phyloP scores from a whole-genome alignment of 2,797 vertebrate species.

The Gambelia wislizenii region DNA sequence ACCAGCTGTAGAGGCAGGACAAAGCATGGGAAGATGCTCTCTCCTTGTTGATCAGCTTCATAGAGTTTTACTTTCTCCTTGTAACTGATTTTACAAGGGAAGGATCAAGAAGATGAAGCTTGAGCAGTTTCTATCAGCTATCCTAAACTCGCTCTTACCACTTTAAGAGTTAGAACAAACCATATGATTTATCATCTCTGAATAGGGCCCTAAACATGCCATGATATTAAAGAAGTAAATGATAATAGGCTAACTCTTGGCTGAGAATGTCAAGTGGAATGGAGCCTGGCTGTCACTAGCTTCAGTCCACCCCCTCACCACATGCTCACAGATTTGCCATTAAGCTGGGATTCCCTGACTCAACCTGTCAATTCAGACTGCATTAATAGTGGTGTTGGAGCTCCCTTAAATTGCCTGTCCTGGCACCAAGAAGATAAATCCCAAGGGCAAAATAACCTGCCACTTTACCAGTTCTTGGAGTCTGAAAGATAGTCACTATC shows the following conservation, averaged over 20 bases:
- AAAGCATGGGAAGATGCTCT: not conserved
- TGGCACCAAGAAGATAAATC: not conserved
- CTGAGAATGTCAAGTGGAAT: not conserved
- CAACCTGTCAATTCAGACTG: not conserved
- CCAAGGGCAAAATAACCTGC: slow-evolving; percentile 34
- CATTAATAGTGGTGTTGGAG: not conserved
- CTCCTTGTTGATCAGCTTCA: not conserved
- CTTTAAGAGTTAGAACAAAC: not conserved
- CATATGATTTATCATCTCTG: not conserved
- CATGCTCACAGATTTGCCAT: not conserved
- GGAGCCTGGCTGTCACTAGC: not conserved
- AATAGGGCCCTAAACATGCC: not conserved
- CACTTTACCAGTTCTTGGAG: not conserved
- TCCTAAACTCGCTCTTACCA: not conserved
- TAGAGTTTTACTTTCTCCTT: not conserved
- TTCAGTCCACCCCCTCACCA: not conserved
- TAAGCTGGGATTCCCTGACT: slow-evolving; percentile 8
- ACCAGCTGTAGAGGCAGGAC: not conserved
- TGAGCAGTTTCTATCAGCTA: not conserved
- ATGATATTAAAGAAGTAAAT: slow-evolving; percentile 11
- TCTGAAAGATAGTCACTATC: slow-evolving; percentile 16
- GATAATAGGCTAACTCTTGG: not conserved
- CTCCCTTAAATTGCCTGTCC: not conserved
- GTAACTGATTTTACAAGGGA: not conserved
- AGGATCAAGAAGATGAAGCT: not conserved